These are phyloP conservation scores for Rhea pennata DNA, from an alignment of 2,113 vertebrate genomes.

Conservation along the genomic window DNA sequence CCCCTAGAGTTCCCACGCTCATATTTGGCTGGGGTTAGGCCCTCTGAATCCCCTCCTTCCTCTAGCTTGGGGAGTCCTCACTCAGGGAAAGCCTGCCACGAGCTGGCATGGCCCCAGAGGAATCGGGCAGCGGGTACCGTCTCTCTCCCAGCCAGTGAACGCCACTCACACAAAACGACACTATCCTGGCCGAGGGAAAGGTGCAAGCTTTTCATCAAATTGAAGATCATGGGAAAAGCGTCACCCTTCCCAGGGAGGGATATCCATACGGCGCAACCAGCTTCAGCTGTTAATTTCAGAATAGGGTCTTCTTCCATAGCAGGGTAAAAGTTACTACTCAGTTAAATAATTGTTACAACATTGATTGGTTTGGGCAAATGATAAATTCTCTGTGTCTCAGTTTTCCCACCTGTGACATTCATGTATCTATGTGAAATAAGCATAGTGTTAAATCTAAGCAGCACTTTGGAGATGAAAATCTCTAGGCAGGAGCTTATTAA, in stretches of 20 bases:
- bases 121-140: background rate
- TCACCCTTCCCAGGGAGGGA: background rate
- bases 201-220: background rate
- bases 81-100: background rate
- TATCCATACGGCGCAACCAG: background rate
- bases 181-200: background rate
- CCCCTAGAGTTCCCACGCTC: background rate
- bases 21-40: background rate
- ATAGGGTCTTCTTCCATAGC: accelerated
- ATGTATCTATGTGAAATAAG: background rate
- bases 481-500: background rate
- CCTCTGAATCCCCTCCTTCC: background rate
- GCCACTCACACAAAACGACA: background rate
- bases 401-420: background rate
- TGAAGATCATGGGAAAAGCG: background rate
- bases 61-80: background rate
- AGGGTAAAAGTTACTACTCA: accelerated
- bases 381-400: background rate
- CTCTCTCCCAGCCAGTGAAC: background rate
- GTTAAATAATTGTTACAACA: background rate
- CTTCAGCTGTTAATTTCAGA: background rate
- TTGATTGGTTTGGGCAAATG: background rate
- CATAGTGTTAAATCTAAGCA: background rate
- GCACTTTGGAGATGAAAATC: background rate
- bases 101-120: background rate